phyloP scores from a whole-genome alignment of 1,140 invertebrate genomes.

The Macrocentrus cingulum region DNA sequence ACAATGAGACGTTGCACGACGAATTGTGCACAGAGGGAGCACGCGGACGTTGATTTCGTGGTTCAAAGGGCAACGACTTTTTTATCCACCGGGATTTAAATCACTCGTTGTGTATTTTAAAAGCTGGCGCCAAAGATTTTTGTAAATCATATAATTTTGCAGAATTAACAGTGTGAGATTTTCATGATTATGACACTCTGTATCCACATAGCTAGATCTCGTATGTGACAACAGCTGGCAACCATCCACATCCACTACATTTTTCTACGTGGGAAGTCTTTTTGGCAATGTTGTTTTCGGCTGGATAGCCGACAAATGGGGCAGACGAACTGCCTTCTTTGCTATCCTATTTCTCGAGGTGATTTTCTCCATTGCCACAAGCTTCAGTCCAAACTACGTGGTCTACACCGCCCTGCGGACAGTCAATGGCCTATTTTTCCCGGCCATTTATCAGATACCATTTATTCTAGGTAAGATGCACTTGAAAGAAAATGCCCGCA shows the following conservation, averaged over 20 bases:
- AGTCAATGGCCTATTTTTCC: conserved; percentile 70
- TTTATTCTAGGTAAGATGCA: conserved; percentile 64
- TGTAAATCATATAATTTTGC: no score
- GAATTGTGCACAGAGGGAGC: no score
- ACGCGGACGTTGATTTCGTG: no score
- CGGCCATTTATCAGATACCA: conserved; percentile 71
- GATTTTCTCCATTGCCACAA: conserved; percentile 68
- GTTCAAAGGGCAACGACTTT: no score
- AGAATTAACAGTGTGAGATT: not conserved
- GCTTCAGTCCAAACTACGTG: conserved; percentile 69
- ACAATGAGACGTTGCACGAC: not conserved
- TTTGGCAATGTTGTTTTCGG: conserved; percentile 73
- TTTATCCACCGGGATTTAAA: no score
- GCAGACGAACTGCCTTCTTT: conserved; percentile 69
- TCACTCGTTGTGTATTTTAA: no score
- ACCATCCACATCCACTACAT: conserved; percentile 65
- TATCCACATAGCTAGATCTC: conserved; percentile 65
- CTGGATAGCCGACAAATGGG: conserved; percentile 72
- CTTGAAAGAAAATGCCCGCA: no score
- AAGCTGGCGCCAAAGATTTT: no score
- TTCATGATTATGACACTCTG: conserved; percentile 49
- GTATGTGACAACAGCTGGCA: conserved; percentile 70
- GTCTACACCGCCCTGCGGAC: conserved; percentile 67
- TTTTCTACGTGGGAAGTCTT: conserved; percentile 71
- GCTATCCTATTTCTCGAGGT: conserved; percentile 69